These are phyloP conservation scores for Sabatieria punctata DNA, from an alignment of 2,888 invertebrate genomes.

Conservation along the genomic window DNA sequence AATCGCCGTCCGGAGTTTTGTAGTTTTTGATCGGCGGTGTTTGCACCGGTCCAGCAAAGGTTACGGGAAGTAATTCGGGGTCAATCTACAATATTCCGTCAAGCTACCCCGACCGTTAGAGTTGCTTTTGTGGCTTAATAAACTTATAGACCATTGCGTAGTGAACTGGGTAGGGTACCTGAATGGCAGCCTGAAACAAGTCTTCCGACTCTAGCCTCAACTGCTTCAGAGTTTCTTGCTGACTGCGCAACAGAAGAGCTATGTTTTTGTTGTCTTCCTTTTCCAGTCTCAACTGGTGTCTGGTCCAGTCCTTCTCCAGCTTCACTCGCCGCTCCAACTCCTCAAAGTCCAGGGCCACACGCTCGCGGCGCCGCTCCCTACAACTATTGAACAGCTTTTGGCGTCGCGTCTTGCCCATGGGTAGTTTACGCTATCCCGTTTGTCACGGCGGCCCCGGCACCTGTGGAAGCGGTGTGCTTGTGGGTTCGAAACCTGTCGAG, in stretches of 20 bases:
- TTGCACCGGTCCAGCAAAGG: conserved; percentile 52
- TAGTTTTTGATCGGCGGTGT: conserved; percentile 69
- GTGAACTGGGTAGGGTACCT: too few species aligned
- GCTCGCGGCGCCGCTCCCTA: not conserved
- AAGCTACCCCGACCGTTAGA: too few species aligned
- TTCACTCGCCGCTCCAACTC: conserved; percentile 42
- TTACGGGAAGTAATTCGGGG: conserved; percentile 49
- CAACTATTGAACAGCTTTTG: too few species aligned
- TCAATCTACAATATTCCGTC: conserved; percentile 51
- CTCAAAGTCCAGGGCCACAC: not conserved
- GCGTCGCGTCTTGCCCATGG: too few species aligned
- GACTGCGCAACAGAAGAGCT: conserved; percentile 49
- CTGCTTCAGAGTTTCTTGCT: conserved; percentile 59
- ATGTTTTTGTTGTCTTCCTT: conserved; percentile 49
- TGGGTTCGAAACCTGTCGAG: too few species aligned
- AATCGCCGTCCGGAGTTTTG: conserved; percentile 72
- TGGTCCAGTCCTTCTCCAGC: conserved; percentile 56
- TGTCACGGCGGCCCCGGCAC: too few species aligned
- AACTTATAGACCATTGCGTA: too few species aligned
- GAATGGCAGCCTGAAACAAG: conserved; percentile 65
- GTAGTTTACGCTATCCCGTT: too few species aligned
- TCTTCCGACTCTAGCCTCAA: conserved; percentile 63
- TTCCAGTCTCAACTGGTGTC: conserved; percentile 49
- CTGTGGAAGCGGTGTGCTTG: too few species aligned
- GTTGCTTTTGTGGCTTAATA: too few species aligned